Percentiles rank a stretch among this genome's conserved stretches.
Evolutionary conservation across 2,113 vertebrate genomes (phyloP).

Genomic region (Tyrannus savana): DNA sequence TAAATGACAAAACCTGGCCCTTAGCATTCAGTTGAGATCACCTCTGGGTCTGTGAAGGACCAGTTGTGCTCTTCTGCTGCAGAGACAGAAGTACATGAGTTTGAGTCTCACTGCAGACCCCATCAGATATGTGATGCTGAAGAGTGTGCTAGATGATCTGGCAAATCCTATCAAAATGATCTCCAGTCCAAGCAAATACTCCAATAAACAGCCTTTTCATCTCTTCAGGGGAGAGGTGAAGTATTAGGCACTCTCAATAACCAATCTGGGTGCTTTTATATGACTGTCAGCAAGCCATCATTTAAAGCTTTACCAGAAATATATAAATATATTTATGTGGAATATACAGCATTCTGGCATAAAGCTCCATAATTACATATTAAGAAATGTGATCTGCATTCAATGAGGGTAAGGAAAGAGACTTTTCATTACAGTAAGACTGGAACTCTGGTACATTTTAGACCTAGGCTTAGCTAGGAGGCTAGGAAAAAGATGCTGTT

Average conservation of each 20-base stretch:
- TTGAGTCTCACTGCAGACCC: neutral
- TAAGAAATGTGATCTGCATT: neutral
- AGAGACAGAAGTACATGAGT: neutral
- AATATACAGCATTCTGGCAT: neutral
- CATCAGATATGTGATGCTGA: fast-evolving
- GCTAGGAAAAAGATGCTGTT: neutral
- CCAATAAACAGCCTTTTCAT: neutral
- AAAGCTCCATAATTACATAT: neutral
- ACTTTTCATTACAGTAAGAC: neutral
- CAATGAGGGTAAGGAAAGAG: neutral
- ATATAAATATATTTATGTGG: neutral
- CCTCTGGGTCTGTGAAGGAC: fast-evolving
- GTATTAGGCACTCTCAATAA: neutral
- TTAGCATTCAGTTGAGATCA: neutral
- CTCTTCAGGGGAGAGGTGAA: neutral
- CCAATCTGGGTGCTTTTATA: neutral
- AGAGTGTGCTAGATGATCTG: neutral
- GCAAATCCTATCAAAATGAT: neutral
- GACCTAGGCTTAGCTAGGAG: neutral
- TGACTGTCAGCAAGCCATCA: neutral
- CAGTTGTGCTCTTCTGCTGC: neutral
- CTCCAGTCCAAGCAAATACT: neutral
- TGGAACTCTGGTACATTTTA: neutral
- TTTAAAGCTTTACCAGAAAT: neutral
- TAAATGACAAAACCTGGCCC: neutral